Percentiles rank a stretch among this genome's conserved stretches.
Evolutionary conservation across 1,140 invertebrate genomes (phyloP).

Genomic region (Bilobella aurantiaca): DNA sequence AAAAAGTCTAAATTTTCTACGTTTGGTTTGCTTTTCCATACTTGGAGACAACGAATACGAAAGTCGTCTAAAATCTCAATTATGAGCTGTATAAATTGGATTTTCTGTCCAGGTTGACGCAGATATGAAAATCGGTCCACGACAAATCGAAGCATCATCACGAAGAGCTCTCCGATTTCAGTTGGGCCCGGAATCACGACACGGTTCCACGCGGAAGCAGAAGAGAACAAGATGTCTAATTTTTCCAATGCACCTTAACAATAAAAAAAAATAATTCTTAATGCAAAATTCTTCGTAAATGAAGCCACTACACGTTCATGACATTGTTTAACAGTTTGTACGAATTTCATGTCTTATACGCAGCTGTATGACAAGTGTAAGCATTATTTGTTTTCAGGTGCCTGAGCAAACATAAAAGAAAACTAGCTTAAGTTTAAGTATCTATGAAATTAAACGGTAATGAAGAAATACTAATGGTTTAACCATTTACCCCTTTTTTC

Average conservation of each 20-base stretch:
- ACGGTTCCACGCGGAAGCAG: conserved; percentile 31
- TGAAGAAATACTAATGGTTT: too few relatives aligned
- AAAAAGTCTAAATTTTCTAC: conserved; percentile 24
- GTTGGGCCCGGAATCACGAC: conserved; percentile 25
- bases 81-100: conserved; percentile 27
- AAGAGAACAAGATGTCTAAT: conserved; percentile 31
- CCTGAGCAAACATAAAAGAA: too few relatives aligned
- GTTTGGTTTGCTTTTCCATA: conserved; percentile 24
- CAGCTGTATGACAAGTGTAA: too few relatives aligned
- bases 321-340: too few relatives aligned
- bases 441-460: too few relatives aligned
- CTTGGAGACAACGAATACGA: conserved; percentile 28
- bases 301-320: not conserved
- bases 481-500: conserved; percentile 28
- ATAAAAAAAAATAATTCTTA: not conserved
- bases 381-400: too few relatives aligned
- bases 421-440: too few relatives aligned
- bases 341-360: too few relatives aligned
- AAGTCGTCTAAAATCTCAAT: conserved; percentile 32
- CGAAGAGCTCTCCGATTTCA: conserved; percentile 32
- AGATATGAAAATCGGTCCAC: conserved; percentile 30
- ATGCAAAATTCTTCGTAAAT: not conserved
- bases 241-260: conserved; percentile 26
- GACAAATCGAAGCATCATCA: conserved; percentile 25
- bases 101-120: conserved; percentile 22